phyloP scores from a whole-genome alignment of 2,797 vertebrate genomes.

The Darevskia nairensis region DNA sequence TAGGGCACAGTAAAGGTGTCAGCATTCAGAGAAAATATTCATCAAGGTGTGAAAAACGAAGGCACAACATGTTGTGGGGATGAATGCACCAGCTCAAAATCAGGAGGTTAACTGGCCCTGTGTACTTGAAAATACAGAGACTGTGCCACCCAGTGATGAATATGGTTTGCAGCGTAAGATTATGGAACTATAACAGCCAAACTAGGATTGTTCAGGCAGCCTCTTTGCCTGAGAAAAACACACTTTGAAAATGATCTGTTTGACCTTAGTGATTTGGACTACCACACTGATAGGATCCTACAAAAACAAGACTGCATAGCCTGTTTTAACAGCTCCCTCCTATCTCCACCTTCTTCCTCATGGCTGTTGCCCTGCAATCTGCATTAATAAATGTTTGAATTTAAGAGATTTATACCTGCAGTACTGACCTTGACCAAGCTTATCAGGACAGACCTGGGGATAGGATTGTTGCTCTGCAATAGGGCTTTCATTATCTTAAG shows the following conservation, averaged over 20 bases:
- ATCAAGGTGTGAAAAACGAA: neutral
- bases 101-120: neutral
- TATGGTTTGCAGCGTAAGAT: neutral
- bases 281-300: neutral
- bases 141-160: neutral
- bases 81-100: neutral
- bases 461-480: neutral
- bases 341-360: neutral
- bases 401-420: constrained; percentile 20
- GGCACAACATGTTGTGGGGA: neutral
- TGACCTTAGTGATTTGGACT: neutral
- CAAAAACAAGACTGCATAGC: constrained; percentile 5
- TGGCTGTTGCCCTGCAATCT: neutral
- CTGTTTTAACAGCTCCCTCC: constrained; percentile 22
- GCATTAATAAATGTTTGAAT: constrained; percentile 30
- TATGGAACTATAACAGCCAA: constrained; percentile 11
- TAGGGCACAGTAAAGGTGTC: neutral
- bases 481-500: neutral
- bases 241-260: neutral
- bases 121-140: neutral
- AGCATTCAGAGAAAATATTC: neutral
- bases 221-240: neutral
- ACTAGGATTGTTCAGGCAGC: constrained; percentile 16
- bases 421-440: neutral
- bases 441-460: constrained; percentile 13